A percentile compares a stretch with the other conserved stretches of the same genome.
Conservation (phyloP, 2,888 invertebrate species). For the Zaprionus lineosus region DNA sequence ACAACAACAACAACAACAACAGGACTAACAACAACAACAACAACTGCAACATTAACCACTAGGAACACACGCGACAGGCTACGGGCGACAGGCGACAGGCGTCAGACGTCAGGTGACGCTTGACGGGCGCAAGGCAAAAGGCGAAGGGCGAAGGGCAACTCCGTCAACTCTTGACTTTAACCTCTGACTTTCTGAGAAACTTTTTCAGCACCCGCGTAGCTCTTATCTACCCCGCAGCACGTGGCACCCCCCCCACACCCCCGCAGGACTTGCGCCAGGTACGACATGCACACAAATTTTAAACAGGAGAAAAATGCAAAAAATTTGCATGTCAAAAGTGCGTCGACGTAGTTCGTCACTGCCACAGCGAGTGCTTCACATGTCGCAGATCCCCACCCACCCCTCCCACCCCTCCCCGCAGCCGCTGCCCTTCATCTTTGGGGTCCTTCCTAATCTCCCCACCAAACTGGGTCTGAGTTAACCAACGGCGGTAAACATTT, state of each 20-base stretch:
- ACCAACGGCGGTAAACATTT: constrained; percentile 55
- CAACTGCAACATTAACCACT: too few relatives aligned
- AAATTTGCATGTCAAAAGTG: constrained; percentile 76
- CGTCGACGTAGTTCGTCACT: constrained; percentile 48
- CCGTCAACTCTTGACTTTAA: constrained; percentile 29
- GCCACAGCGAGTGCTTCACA: constrained; percentile 18
- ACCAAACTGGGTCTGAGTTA: constrained; percentile 33
- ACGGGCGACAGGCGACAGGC: too few relatives aligned
- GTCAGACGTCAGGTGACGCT: too few relatives aligned
- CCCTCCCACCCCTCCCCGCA: background rate
- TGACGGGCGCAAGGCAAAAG: too few relatives aligned
- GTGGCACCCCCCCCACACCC: too few relatives aligned
- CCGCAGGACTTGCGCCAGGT: too few relatives aligned
- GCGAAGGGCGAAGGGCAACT: background rate
- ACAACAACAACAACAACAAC: constrained; percentile 3
- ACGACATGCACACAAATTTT: constrained; percentile 2
- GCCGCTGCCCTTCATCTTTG: too few relatives aligned
- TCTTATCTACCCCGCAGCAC: too few relatives aligned
- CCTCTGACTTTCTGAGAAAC: constrained; percentile 23
- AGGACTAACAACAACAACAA: constrained; percentile 7
- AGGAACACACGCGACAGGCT: too few relatives aligned
- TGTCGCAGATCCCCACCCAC: constrained; percentile 13
- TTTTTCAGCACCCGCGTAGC: too few relatives aligned
- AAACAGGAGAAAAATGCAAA: constrained; percentile 54
- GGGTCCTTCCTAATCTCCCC: background rate